Conservation (phyloP, 2,113 vertebrate genomes). For the Nannospalax galili region DNA sequence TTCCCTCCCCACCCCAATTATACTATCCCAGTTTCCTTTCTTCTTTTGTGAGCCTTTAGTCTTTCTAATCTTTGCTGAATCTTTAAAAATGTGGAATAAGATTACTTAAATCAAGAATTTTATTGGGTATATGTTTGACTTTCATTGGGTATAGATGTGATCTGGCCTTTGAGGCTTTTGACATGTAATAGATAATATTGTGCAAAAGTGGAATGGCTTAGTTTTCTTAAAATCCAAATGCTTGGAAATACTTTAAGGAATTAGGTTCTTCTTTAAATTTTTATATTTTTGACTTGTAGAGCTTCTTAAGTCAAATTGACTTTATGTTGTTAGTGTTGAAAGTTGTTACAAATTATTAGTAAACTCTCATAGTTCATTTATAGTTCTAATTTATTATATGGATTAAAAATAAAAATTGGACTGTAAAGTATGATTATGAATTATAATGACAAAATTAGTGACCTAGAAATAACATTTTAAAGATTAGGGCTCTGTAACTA, state of each 20-base stretch:
- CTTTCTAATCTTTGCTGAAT: slow-evolving; percentile 73
- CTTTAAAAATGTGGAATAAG: slow-evolving; percentile 74
- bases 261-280: slow-evolving; percentile 62
- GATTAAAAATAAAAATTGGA: slow-evolving; percentile 32
- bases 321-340: slow-evolving; percentile 38
- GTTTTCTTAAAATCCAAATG: slow-evolving; percentile 56
- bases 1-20: slow-evolving; percentile 73
- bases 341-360: slow-evolving; percentile 50
- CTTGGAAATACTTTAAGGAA: slow-evolving; percentile 49
- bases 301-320: slow-evolving; percentile 49
- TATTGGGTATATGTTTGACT: slow-evolving; percentile 60
- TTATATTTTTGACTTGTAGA: slow-evolving; percentile 36
- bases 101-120: slow-evolving; percentile 71
- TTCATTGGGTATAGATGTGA: slow-evolving; percentile 60
- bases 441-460: slow-evolving; percentile 54
- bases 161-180: slow-evolving; percentile 53
- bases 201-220: slow-evolving; percentile 52
- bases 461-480: slow-evolving; percentile 40
- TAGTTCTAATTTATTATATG: slow-evolving; percentile 46
- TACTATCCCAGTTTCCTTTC: slow-evolving; percentile 77
- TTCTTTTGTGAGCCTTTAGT: slow-evolving; percentile 74
- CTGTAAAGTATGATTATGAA: slow-evolving; percentile 12
- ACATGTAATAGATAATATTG: slow-evolving; percentile 23
- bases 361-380: slow-evolving; percentile 38
- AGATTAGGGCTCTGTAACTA: slow-evolving; percentile 40